Base-by-base conservation (phyloP, 2,888 invertebrate species). In the Sclerodermus sp. region DNA sequence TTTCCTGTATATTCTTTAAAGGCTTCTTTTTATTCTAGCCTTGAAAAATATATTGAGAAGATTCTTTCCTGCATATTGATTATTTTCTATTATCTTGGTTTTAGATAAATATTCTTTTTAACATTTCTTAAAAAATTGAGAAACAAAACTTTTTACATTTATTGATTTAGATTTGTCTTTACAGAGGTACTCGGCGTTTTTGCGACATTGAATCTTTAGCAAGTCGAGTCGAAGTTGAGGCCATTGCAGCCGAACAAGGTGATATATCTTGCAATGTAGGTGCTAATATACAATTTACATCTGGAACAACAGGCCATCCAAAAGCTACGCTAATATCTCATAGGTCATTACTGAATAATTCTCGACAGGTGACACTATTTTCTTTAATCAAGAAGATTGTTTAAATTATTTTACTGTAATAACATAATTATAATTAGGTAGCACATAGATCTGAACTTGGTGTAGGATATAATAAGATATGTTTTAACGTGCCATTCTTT, bases 241-340 rank as follows among this genome's bases (percentile, higher is more conserved):
- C 64, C 3, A 70, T 83, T n/a, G 76, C 77, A 32, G 81, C 79
- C 36, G 67, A 82, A 45, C 86, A 87, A 67, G 60, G 76, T 0
- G 62, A 72, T 0, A 81, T 91, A 10, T 81, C 84, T 42, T 85
- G 89, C 31, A 87, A 89, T 71, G 83, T 84, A 38, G 82, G 86
- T 0, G 86, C 85, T 62, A 91, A 89, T 71, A 87, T 95, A 59
- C 86, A 91, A 71, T 93, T 92, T 70, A 92, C 93, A 1, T 93
- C 93, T 1, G 91, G 91, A 14, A 91, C 91, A 1, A 91, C 93
- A 0, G 88, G 88, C n/a, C 74, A 79, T 34, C 90, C 93, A 0
- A 94, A 94, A 76, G 93, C 89, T 1, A 84, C 88, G 0, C 71
- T 85, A 0, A 66, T 90, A 0, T 84, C 85, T 1, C 93, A 95